Conservation (phyloP, 2,888 invertebrate genomes). For the Drosophila mimica region DNA sequence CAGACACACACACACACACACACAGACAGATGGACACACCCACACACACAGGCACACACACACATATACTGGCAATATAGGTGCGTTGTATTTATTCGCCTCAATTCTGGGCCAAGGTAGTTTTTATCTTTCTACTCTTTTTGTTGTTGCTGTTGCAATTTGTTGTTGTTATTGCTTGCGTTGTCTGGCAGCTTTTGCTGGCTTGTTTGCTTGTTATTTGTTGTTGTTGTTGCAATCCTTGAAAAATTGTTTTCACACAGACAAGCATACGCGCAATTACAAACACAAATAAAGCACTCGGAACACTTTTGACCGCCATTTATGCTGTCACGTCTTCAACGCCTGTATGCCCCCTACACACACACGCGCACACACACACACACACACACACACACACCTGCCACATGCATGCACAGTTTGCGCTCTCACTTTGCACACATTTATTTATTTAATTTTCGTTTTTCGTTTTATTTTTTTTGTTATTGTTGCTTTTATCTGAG, state of each 20-base stretch:
- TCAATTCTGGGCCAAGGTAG: conserved; percentile 82
- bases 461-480: conserved; percentile 26
- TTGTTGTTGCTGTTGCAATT: conserved; percentile 19
- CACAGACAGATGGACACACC: conserved; percentile 43
- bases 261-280: conserved; percentile 37
- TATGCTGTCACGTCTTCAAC: conserved; percentile 51
- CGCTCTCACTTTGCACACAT: conserved; percentile 35
- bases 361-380: background rate
- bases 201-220: conserved; percentile 39
- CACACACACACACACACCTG: background rate
- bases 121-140: conserved; percentile 79
- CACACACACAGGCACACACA: conserved; percentile 38
- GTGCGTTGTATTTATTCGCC: conserved; percentile 71
- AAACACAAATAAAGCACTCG: conserved; percentile 52
- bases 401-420: conserved; percentile 24
- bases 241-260: conserved; percentile 57
- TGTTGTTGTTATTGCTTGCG: conserved; percentile 15
- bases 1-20: conserved; percentile 35
- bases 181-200: conserved; percentile 57
- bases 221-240: conserved; percentile 75
- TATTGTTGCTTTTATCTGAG: conserved; percentile 46
- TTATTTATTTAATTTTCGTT: conserved; percentile 63
- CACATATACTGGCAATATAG: conserved; percentile 60
- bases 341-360: conserved; percentile 4
- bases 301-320: conserved; percentile 54